These are phyloP conservation scores for Plutella xylostella DNA, from an alignment of 2,888 invertebrate species.

Conservation along the genomic window DNA sequence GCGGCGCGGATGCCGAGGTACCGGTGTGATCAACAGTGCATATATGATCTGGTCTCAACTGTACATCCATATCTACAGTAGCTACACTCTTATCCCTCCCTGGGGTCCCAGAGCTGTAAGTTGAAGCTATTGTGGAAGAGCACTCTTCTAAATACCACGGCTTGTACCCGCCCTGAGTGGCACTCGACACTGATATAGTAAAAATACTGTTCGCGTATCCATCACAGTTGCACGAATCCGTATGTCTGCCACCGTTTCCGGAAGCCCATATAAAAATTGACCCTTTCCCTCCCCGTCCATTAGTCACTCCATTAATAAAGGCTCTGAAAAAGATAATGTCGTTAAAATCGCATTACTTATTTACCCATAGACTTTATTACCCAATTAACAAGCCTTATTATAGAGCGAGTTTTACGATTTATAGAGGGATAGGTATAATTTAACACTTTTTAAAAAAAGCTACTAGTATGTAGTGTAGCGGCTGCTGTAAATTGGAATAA, in stretches of 20 bases:
- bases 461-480: too few species aligned
- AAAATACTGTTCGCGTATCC: conserved; percentile 99
- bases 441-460: too few species aligned
- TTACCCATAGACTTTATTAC: too few species aligned
- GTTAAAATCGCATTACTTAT: too few species aligned
- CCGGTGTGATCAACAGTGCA: conserved; percentile 93
- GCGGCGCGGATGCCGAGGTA: conserved; percentile 93
- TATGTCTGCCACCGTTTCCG: conserved; percentile 95
- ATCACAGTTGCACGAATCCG: conserved; percentile 98
- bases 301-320: conserved; percentile 93
- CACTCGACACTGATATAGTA: conserved; percentile 97
- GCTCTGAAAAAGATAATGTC: conserved; percentile 70
- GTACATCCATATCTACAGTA: conserved; percentile 92
- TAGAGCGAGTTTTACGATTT: too few species aligned
- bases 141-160: conserved; percentile 99
- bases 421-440: too few species aligned
- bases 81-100: conserved; percentile 91
- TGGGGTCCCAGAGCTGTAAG: conserved; percentile 96
- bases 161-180: conserved; percentile 93
- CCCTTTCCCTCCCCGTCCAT: conserved; percentile 92
- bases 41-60: conserved; percentile 85
- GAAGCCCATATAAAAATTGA: conserved; percentile 98
- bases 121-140: conserved; percentile 97
- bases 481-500: not conserved
- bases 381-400: not conserved